Evolutionary conservation across 2,888 invertebrate genomes (phyloP), one percentile per base, ranked within the genome.

Genomic region (Stenotaenia linearis): DNA sequence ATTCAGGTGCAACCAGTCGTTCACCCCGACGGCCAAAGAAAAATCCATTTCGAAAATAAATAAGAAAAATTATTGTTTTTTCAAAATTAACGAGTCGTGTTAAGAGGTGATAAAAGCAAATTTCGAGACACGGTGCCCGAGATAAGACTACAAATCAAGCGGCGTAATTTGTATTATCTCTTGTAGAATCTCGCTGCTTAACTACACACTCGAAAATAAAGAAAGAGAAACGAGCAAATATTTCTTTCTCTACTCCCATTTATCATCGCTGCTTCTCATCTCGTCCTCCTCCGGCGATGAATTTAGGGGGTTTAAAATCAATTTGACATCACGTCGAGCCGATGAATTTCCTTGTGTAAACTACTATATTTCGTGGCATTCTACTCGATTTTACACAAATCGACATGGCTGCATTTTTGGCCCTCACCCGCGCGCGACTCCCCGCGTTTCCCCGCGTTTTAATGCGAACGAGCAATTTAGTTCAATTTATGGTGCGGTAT

Each of bases 141-240:
- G 69, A 69, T 69, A 69, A 69, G 69, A 12, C 69, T 25, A 69
- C 69, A 69, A 69, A 69, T 69, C 69, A 56, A n/a, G 28, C 28
- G 12, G 9, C 25, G 28, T 69, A 69, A 69, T 69, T 69, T 69
- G 69, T 69, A 69, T 69, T 69, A 69, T 69, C 69, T 69, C 15
- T 12, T 15, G 25, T 69, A 9, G 12, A 69, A 69, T 69, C 69
- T 69, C n/a, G 69, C 25, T 28, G 69, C 69, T 69, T 69, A 28
- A 69, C 69, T 69, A 69, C 69, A 28, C 23, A 69, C 69, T 69
- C 69, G 69, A 69, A 50, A 50, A 69, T 69, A 69, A 69, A 69
- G 69, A 69, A 50, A 69, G 69, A 69, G 69, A 69, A 69, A 69
- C 25, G 69, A 69, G 69, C 69, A 69, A 69, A 69, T 69, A 69